A percentile compares a stretch with the other conserved stretches of the same genome.
These are phyloP conservation scores for Dasypolia templi DNA, from an alignment of 2,888 invertebrate species.

Conservation along the genomic window DNA sequence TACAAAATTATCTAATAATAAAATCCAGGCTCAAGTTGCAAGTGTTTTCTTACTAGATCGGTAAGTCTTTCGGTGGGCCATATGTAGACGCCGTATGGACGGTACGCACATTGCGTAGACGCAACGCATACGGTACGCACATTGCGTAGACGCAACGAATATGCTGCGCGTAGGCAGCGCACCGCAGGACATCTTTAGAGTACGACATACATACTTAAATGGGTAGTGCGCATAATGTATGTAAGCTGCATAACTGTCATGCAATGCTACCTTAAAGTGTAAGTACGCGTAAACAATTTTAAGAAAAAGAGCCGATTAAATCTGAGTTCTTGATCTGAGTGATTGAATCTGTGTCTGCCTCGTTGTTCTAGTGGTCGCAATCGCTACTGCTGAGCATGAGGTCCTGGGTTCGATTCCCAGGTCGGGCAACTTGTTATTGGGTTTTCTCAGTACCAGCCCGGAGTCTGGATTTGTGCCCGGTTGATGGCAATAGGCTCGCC, in stretches of 20 bases:
- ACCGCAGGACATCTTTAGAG: no score
- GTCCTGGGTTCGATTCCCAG: no score
- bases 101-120: neutral
- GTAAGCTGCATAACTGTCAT: neutral
- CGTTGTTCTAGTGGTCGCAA: no score
- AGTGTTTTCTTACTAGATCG: neutral
- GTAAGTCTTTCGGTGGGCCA: neutral
- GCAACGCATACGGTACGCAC: neutral
- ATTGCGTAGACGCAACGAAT: neutral
- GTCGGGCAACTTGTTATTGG: no score
- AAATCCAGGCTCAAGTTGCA: slow-evolving; percentile 51
- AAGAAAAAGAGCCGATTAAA: neutral
- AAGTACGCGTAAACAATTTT: neutral
- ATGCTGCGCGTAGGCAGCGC: neutral
- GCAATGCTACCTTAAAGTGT: slow-evolving; percentile 8
- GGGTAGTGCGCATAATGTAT: neutral
- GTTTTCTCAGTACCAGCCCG: no score
- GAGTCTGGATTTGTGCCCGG: no score
- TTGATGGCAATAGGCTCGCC: no score
- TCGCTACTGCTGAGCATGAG: no score
- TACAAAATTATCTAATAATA: slow-evolving; percentile 58
- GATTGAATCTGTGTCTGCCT: no score
- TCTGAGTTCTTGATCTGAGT: no score
- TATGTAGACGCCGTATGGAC: neutral
- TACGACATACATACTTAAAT: neutral